These are phyloP conservation scores for Ptychochromis oligacanthus DNA, from an alignment of 2,113 vertebrate genomes.

Conservation along the genomic window DNA sequence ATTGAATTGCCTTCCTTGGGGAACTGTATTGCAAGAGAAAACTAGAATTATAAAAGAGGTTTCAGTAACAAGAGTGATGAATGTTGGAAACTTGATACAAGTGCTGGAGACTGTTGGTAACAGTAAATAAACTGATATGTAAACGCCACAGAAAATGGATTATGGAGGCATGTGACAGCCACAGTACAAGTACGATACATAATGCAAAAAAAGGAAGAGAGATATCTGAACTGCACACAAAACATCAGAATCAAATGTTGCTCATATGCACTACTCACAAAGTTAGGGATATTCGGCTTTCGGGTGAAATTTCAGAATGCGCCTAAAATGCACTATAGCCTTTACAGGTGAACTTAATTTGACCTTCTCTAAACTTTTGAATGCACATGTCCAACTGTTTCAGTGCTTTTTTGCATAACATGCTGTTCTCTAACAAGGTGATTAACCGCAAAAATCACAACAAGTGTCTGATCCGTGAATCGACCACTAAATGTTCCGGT, in stretches of 20 bases:
- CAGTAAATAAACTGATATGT: constrained; percentile 8
- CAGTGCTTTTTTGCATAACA: no score
- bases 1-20: constrained; percentile 52
- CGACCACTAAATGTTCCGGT: no score
- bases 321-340: no score
- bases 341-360: no score
- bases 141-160: constrained; percentile 5
- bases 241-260: constrained; percentile 23
- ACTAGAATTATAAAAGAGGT: constrained; percentile 40
- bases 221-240: background rate
- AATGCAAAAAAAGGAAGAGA: background rate
- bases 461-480: no score
- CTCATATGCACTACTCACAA: no score
- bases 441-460: no score
- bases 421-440: no score
- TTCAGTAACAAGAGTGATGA: constrained; percentile 38
- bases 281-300: no score
- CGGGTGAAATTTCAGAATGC: no score
- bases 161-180: background rate
- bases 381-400: no score
- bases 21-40: constrained; percentile 25
- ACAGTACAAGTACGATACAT: background rate
- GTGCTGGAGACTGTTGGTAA: background rate
- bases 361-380: no score
- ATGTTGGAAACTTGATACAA: constrained; percentile 31